Evolutionary conservation across 2,797 vertebrate genomes (phyloP).

Genomic region (Brachyrhaphis roseni): DNA sequence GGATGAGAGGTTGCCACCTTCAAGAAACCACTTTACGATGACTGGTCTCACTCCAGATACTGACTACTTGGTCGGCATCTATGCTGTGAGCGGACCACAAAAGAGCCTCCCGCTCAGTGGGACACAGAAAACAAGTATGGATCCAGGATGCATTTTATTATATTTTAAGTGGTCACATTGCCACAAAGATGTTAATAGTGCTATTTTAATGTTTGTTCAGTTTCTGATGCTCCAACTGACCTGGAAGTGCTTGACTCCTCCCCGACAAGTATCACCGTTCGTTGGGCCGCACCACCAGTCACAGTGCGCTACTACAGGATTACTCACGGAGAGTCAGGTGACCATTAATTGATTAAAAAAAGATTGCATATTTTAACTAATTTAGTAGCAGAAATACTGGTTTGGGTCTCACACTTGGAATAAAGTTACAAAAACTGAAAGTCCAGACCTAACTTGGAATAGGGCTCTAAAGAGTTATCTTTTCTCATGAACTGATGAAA

Average conservation of each 20-base stretch:
- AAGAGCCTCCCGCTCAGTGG: constrained; percentile 90
- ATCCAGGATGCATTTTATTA: background rate
- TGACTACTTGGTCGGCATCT: constrained; percentile 90
- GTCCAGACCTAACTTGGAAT: background rate
- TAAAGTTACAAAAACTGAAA: background rate
- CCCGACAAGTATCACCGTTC: constrained; percentile 88
- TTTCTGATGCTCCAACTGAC: constrained; percentile 94
- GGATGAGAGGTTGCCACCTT: constrained; percentile 92
- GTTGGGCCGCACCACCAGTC: constrained; percentile 94
- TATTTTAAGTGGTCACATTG: background rate
- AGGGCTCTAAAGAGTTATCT: background rate
- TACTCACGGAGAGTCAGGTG: constrained; percentile 91
- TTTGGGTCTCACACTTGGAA: background rate
- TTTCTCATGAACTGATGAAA: background rate
- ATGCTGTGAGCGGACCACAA: constrained; percentile 80
- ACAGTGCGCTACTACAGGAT: constrained; percentile 96
- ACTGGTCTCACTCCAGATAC: constrained; percentile 89
- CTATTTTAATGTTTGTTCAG: constrained; percentile 67
- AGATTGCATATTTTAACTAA: background rate
- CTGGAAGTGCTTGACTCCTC: constrained; percentile 87
- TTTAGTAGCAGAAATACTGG: background rate
- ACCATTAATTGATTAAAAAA: background rate
- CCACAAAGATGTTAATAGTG: background rate
- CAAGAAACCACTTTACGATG: constrained; percentile 92
- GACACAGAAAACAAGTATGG: constrained; percentile 90